Evolutionary conservation across 2,113 vertebrate genomes (phyloP), one percentile per base, ranked within the genome.

Genomic region (Lamprotornis superbus): DNA sequence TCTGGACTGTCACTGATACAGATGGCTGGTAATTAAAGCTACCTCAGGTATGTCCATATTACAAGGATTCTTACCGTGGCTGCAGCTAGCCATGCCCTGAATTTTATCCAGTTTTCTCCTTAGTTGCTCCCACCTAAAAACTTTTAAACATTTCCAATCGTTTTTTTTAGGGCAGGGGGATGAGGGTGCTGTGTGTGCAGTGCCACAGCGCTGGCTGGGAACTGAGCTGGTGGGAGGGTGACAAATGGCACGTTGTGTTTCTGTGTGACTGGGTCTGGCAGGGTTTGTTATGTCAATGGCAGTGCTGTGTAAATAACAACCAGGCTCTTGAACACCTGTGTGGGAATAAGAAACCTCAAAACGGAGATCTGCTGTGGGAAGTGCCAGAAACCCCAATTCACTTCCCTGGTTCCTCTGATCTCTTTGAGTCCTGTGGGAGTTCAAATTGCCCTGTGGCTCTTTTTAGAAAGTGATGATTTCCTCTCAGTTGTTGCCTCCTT

Each of bases 221-320:
- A 27, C 0, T 0, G 35, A 23, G 35, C 74, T 67, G 46, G 33
- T 22, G 33, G 69, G 47, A 84, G 73, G 60, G 39, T 89, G 77
- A 75, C 65, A 78, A 89, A 75, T 35, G 52, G 33, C 39, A 47
- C 0, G 0, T 64, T 75, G 27, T 52, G 55, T 57, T 92, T 83
- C 74, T 77, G 46, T 86, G 88, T 55, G 71, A 42, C 57, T 74
- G 57, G 59, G 25, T 83, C 69, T 90, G 83, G 80, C 68, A 92
- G 83, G 87, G 47, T 71, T 87, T 84, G 56, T 76, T 77, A 11
- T 90, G 83, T 56, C 74, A 78, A 1, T 75, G 84, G 60, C 44
- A 89, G 65, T 64, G 64, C 71, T 70, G 80, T 92, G 89, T 60
- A 93, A 90, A 92, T 92, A 83, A 11, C 86, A 92, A n/a, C 83